Percentiles rank a stretch among this genome's conserved stretches.
phyloP scores from a whole-genome alignment of 2,888 invertebrate species.

The Sesia apiformis region DNA sequence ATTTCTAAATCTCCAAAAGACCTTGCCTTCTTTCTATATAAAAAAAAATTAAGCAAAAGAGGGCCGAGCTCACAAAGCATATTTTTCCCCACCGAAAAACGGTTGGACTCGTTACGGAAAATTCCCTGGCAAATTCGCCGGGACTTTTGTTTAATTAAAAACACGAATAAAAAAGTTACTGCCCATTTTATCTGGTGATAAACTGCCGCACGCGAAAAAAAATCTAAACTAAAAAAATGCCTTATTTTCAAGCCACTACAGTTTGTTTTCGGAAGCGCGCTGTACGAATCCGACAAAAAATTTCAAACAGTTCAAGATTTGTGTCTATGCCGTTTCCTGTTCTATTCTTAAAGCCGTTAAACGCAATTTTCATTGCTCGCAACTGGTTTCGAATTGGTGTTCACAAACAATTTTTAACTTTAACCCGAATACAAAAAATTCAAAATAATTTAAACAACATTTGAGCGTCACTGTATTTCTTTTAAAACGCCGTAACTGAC shows the following conservation, averaged over 20 bases:
- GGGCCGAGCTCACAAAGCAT: constrained; percentile 8
- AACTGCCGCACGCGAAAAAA: constrained; percentile 22
- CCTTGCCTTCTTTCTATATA: no score
- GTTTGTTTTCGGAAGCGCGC: neutral
- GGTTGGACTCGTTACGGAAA: constrained; percentile 45
- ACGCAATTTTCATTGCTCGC: constrained; percentile 45
- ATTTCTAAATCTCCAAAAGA: no score
- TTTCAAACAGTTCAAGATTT: constrained; percentile 42
- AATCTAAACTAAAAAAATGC: neutral
- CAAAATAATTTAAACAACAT: neutral
- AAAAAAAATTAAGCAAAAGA: no score
- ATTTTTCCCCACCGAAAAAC: constrained; percentile 27
- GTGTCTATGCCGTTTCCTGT: constrained; percentile 56
- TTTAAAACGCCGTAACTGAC: constrained; percentile 1
- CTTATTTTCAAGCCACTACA: neutral
- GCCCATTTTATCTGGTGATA: constrained; percentile 65
- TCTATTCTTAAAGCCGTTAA: constrained; percentile 59
- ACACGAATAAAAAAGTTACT: constrained; percentile 64
- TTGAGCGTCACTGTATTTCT: neutral
- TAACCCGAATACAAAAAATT: constrained; percentile 7
- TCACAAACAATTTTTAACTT: constrained; percentile 6
- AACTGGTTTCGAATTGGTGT: constrained; percentile 8
- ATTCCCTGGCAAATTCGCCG: constrained; percentile 38
- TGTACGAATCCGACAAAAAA: constrained; percentile 13
- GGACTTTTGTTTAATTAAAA: constrained; percentile 67